A percentile compares a stretch with the other conserved stretches of the same genome.
These are phyloP conservation scores for Prietella phreatophila DNA, from an alignment of 2,113 vertebrate species.

Conservation along the genomic window DNA sequence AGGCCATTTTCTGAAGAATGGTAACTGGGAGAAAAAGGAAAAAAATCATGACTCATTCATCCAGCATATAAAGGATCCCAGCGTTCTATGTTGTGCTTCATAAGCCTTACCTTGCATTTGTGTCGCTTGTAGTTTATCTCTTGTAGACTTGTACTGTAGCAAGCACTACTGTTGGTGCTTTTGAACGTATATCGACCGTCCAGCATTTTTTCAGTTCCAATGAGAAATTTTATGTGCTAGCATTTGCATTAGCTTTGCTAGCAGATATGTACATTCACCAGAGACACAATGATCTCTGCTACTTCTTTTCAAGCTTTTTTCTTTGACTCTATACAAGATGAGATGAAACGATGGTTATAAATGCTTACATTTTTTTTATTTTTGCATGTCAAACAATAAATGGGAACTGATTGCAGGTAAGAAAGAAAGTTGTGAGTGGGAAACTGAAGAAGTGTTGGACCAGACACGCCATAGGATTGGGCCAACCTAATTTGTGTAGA, in stretches of 20 bases:
- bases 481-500: background rate
- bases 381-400: background rate
- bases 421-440: background rate
- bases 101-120: background rate
- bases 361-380: background rate
- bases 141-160: background rate
- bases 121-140: background rate
- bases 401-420: background rate
- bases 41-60: conserved; percentile 9
- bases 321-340: background rate
- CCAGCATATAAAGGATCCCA: background rate
- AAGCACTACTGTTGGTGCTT: background rate
- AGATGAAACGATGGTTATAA: too few species aligned
- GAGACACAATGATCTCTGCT: background rate
- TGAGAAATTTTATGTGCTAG: background rate
- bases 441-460: background rate
- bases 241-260: background rate
- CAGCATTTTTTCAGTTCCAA: background rate
- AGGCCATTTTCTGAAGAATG: conserved; percentile 33
- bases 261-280: background rate
- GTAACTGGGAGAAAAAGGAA: background rate
- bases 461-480: background rate
- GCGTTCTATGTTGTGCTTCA: background rate
- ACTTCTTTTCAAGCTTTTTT: background rate
- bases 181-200: background rate